Evolutionary conservation across 2,797 vertebrate genomes (phyloP).

Genomic region (Acanthornis magna): DNA sequence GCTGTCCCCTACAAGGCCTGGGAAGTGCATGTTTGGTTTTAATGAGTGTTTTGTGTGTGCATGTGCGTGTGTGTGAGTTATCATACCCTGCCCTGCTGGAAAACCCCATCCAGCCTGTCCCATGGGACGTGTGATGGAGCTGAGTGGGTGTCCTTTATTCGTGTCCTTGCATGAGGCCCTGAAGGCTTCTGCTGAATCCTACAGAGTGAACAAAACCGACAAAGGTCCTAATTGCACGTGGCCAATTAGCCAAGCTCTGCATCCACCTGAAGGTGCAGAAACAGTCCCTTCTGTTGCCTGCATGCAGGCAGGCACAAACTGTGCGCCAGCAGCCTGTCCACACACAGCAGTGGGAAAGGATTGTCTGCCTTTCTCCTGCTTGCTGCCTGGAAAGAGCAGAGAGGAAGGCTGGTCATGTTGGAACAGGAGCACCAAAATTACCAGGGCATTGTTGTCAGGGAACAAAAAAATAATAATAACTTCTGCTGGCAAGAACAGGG

Average conservation of each 20-base stretch:
- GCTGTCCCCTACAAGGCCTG: not conserved
- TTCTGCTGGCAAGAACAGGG: slow-evolving; percentile 36
- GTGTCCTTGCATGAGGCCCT: not conserved
- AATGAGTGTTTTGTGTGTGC: not conserved
- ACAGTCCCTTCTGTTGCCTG: not conserved
- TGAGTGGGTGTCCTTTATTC: not conserved
- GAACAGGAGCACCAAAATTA: slow-evolving; percentile 60
- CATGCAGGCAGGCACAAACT: not conserved
- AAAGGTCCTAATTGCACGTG: not conserved
- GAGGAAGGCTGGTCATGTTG: slow-evolving; percentile 50
- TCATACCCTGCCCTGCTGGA: not conserved
- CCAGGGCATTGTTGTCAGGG: slow-evolving; percentile 55
- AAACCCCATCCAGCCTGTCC: not conserved
- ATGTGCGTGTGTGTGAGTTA: not conserved
- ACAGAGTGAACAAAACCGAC: not conserved
- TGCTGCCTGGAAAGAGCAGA: slow-evolving; percentile 25
- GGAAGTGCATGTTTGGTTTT: not conserved
- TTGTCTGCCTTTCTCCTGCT: slow-evolving; percentile 4
- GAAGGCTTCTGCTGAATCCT: not conserved
- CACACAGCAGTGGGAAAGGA: not conserved
- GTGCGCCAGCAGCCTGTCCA: not conserved
- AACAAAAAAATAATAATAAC: slow-evolving; percentile 31
- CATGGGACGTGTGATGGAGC: accelerated
- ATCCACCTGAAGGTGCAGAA: not conserved
- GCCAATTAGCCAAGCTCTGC: not conserved